Conservation (phyloP, 1,140 invertebrate species). For the Artemia franciscana region DNA sequence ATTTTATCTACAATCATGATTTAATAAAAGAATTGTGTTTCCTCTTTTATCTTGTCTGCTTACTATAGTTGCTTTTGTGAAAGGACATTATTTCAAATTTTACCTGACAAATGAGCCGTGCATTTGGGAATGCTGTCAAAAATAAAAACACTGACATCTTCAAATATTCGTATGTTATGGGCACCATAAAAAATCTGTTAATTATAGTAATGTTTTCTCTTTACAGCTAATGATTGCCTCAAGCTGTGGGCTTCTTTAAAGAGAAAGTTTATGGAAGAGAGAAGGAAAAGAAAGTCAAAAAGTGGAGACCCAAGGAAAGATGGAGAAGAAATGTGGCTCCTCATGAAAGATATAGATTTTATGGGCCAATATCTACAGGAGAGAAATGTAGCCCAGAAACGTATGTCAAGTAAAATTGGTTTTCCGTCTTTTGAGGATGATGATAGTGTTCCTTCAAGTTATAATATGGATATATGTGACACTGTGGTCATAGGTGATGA, state of each 20-base stretch:
- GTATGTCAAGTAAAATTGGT: not conserved
- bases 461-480: not conserved
- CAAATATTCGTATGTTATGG: too few relatives aligned
- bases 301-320: not conserved
- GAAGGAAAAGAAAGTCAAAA: not conserved
- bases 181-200: too few relatives aligned
- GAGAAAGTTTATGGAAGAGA: not conserved
- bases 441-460: not conserved
- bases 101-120: too few relatives aligned
- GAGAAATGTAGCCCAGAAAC: not conserved
- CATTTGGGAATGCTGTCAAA: too few relatives aligned
- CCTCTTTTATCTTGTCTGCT: too few relatives aligned
- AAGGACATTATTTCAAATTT: too few relatives aligned
- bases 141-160: too few relatives aligned
- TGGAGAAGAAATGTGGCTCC: not conserved
- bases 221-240: not conserved
- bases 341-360: not conserved
- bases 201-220: too few relatives aligned
- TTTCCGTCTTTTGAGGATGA: not conserved
- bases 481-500: not conserved
- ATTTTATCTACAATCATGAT: too few relatives aligned
- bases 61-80: too few relatives aligned
- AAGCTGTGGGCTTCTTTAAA: not conserved
- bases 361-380: not conserved
- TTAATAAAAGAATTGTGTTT: too few relatives aligned